Base-by-base conservation (phyloP, 1,140 invertebrate genomes). In the Cherax quadricarinatus region DNA sequence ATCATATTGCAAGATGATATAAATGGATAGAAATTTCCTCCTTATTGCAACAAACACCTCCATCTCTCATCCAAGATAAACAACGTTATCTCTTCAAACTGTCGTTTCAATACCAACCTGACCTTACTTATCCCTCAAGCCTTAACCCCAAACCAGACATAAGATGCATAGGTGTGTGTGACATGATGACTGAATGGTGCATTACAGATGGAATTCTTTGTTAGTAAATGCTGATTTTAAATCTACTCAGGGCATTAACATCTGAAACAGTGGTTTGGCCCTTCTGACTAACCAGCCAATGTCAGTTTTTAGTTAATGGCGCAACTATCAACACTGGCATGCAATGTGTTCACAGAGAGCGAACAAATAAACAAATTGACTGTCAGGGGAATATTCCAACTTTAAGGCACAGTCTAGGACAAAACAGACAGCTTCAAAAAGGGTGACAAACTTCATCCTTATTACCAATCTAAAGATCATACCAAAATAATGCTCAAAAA, bases 341-440 rank as follows among this genome's bases (percentile, higher is more conserved):
- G 89, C 89, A 91, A 83, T 86, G 83, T 91, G 89, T 91, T 91
- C 89, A 91, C 89, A 86, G 73, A 91, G 73, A 85, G 73, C 82
- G 78, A 81, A 86, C 83, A 80, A 86, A 86, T 91, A 86, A 91
- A 91, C 89, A 83, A 86, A 30, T 86, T 91, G 89, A 91, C 89
- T 91, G 83, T 79, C 83, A 75, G 89, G 89, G 83, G 75, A 90
- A 90, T 62, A 86, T 81, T 88, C 51, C 75, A 88, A 88, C 85
- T 92, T 88, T 92, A 92, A 92, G 91, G 91, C 91, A 92, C 91
- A 92, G 91, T 92, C 79, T 87, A 92, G 91, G 91, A 92, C 86
- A 92, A 88, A 75, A 75, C 70, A 75, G 70, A 75, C 70, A 81
- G 78, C 78, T 88, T 53, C 78, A 86, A 79, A 88, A 88, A 81